Conservation (phyloP, 2,888 invertebrate genomes). For the Mycalesis mineus region DNA sequence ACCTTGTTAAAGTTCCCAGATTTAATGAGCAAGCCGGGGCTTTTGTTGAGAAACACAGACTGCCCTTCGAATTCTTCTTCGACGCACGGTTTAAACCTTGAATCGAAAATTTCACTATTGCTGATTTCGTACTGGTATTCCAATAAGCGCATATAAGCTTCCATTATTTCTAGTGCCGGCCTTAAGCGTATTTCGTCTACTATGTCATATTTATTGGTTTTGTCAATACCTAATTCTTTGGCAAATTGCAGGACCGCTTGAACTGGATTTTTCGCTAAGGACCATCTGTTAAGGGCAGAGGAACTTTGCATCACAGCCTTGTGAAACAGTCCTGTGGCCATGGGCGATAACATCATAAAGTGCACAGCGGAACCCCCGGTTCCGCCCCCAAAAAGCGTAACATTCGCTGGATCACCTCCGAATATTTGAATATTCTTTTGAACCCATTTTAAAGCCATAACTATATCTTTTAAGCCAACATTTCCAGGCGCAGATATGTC, state of each 20-base stretch:
- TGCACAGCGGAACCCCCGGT: conserved; percentile 69
- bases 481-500: conserved; percentile 68
- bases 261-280: conserved; percentile 55
- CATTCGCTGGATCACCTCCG: conserved; percentile 67
- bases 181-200: conserved; percentile 52
- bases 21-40: conserved; percentile 56
- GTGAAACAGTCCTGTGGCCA: conserved; percentile 67
- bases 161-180: conserved; percentile 48
- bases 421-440: conserved; percentile 60
- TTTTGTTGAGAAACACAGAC: conserved; percentile 60
- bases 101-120: conserved; percentile 45
- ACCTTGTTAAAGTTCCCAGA: conserved; percentile 65
- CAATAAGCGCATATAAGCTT: conserved; percentile 35
- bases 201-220: conserved; percentile 46
- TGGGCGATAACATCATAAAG: conserved; percentile 68
- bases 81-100: conserved; percentile 62
- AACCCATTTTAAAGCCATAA: conserved; percentile 67
- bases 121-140: conserved; percentile 17
- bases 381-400: conserved; percentile 70
- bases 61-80: conserved; percentile 67
- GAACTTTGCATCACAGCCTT: conserved; percentile 69
- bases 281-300: conserved; percentile 64
- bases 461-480: conserved; percentile 66
- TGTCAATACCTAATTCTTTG: conserved; percentile 48
- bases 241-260: conserved; percentile 49